Conservation (phyloP, 2,888 invertebrate genomes). For the Oligia strigilis region DNA sequence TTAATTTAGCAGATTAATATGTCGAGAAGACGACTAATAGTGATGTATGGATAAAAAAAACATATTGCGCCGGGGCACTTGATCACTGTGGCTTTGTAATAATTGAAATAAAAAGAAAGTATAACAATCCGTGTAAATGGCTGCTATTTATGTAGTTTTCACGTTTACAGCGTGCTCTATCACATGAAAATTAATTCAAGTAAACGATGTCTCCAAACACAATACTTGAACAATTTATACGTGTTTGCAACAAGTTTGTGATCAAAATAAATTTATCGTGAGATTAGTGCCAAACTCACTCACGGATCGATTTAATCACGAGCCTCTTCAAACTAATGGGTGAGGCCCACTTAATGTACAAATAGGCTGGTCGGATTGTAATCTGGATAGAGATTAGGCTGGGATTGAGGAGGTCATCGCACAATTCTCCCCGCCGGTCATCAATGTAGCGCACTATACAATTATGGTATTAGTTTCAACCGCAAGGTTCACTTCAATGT, state of each 20-base stretch:
- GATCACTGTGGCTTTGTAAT: neutral
- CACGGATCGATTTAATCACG: conserved; percentile 75
- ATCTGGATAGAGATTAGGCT: conserved; percentile 77
- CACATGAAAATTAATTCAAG: conserved; percentile 40
- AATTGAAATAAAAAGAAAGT: neutral
- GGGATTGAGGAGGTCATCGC: conserved; percentile 72
- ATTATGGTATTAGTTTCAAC: conserved; percentile 53
- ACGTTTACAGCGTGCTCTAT: conserved; percentile 1
- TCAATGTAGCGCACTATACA: conserved; percentile 51
- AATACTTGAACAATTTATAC: conserved; percentile 44
- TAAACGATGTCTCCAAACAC: conserved; percentile 33
- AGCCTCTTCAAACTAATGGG: conserved; percentile 79
- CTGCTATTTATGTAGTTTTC: neutral
- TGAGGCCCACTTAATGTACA: conserved; percentile 76
- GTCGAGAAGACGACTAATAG: too few relatives aligned
- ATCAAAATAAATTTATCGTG: conserved; percentile 69
- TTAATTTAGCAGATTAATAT: neutral
- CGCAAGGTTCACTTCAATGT: conserved; percentile 31
- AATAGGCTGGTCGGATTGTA: conserved; percentile 77
- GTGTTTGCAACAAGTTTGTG: conserved; percentile 61
- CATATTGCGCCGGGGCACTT: neutral
- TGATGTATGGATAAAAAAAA: neutral
- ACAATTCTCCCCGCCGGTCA: conserved; percentile 57
- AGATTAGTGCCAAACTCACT: conserved; percentile 75
- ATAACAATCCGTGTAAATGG: neutral